A percentile compares a stretch with the other conserved stretches of the same genome.
Conservation (phyloP, 2,797 vertebrate genomes). For the Pseudochirops corinnae region DNA sequence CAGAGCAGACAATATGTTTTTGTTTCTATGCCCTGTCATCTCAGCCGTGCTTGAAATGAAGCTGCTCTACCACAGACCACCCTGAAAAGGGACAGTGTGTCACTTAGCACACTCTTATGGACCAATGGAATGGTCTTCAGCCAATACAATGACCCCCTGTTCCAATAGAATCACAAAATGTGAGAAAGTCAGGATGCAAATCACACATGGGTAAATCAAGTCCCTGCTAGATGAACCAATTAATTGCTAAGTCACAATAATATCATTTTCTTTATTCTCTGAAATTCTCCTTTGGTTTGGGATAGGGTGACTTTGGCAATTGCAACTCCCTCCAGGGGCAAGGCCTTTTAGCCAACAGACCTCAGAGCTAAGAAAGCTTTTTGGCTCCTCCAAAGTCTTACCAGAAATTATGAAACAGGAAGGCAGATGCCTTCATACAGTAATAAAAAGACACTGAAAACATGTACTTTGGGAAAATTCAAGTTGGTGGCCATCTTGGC, state of each 20-base stretch:
- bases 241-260: constrained; percentile 56
- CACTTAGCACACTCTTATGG: constrained; percentile 64
- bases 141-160: constrained; percentile 72
- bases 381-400: constrained; percentile 45
- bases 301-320: constrained; percentile 62
- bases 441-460: background rate
- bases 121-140: constrained; percentile 54
- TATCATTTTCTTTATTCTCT: constrained; percentile 52
- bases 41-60: constrained; percentile 58
- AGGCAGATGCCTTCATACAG: background rate
- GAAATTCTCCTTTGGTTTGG: constrained; percentile 57
- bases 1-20: constrained; percentile 75
- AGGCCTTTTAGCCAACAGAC: constrained; percentile 72
- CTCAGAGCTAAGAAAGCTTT: constrained; percentile 45
- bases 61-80: constrained; percentile 74
- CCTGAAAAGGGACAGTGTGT: constrained; percentile 68
- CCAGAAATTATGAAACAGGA: background rate
- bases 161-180: constrained; percentile 62
- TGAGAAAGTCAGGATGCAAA: background rate
- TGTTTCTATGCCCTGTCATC: constrained; percentile 71
- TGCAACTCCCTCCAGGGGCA: constrained; percentile 56
- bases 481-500: background rate
- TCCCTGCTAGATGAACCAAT: constrained; percentile 44
- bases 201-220: background rate
- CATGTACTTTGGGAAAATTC: background rate